Evolutionary conservation across 1,140 invertebrate species (phyloP), one percentile per base, ranked within the genome.

Genomic region (Orius laevigatus): DNA sequence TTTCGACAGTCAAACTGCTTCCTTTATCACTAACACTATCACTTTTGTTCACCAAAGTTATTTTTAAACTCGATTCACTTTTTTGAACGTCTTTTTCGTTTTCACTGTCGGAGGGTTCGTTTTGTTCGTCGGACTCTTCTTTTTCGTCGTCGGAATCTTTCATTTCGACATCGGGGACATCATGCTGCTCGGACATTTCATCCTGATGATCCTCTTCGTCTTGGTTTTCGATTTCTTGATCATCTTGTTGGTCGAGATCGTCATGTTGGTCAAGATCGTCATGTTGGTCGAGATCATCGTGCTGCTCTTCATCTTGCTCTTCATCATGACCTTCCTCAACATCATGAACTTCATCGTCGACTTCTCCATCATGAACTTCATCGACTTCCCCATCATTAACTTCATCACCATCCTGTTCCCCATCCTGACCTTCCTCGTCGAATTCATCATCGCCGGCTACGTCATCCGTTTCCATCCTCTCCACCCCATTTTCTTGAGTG

Each of bases 161-260:
- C 40, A 18, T 41, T 43, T 45, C 54, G 51, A 49, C 16, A 53
- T 49, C 46, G 52, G 39, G 39, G 48, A 39, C 46, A 19, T 25
- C 45, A 15, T 49, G 10, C 33, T 53, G 53, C 48, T 58, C 53
- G 8, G 45, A 31, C 33, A 2, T 32, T 10, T 45, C 43, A 31
- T 56, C 42, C 41, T 43, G 11, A 25, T 32, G 18, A 19, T 55
- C 47, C n/a, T 46, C 46, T 40, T 16, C 34, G 36, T 52, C 48
- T 35, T 50, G 47, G 49, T 52, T 41, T 8, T 55, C 54, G 46
- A 53, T 56, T 38, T 55, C 56, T 50, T 57, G 53, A 31, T 57
- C 54, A 49, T 53, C 39, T 1, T 52, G 54, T 50, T 67, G 63
- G 33, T 64, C 60, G 10, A 59, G 58, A 20, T 63, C 63, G 16